These are phyloP conservation scores for Caenorhabditis imperialis DNA, from an alignment of 2,888 invertebrate species.

Conservation along the genomic window DNA sequence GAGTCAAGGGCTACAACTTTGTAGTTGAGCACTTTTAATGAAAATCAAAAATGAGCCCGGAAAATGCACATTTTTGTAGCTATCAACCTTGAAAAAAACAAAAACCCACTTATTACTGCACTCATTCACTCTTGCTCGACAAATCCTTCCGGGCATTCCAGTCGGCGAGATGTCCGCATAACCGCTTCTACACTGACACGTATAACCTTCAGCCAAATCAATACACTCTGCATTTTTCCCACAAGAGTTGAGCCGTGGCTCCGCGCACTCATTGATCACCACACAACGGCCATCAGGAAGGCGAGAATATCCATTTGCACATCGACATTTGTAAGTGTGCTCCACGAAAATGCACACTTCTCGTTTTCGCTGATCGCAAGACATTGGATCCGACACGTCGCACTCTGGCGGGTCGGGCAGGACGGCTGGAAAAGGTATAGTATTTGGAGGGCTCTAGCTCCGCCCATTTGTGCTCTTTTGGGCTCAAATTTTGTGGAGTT, in stretches of 20 bases:
- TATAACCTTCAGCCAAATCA: conserved; percentile 76
- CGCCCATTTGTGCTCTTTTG: neutral
- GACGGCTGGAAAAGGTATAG: conserved; percentile 66
- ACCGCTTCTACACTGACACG: conserved; percentile 76
- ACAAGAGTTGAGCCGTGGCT: conserved; percentile 74
- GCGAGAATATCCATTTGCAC: conserved; percentile 69
- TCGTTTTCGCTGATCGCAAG: conserved; percentile 74
- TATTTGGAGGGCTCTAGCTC: too few relatives aligned
- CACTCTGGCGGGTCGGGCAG: conserved; percentile 77
- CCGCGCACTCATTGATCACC: conserved; percentile 77
- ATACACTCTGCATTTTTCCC: conserved; percentile 76
- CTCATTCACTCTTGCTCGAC: conserved; percentile 76
- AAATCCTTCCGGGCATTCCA: conserved; percentile 71
- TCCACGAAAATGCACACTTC: conserved; percentile 78
- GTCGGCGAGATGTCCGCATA: conserved; percentile 76
- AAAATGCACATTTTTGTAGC: too few relatives aligned
- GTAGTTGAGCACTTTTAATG: too few relatives aligned
- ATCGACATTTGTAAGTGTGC: conserved; percentile 72
- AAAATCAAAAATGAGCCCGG: too few relatives aligned
- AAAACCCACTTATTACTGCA: conserved; percentile 68
- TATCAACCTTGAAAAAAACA: too few relatives aligned
- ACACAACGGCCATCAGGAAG: conserved; percentile 77
- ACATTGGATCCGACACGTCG: conserved; percentile 78
- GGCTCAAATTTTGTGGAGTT: too few relatives aligned
- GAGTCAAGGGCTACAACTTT: too few relatives aligned